These are phyloP conservation scores for Archips crataeganus DNA, from an alignment of 2,888 invertebrate genomes.

Conservation along the genomic window DNA sequence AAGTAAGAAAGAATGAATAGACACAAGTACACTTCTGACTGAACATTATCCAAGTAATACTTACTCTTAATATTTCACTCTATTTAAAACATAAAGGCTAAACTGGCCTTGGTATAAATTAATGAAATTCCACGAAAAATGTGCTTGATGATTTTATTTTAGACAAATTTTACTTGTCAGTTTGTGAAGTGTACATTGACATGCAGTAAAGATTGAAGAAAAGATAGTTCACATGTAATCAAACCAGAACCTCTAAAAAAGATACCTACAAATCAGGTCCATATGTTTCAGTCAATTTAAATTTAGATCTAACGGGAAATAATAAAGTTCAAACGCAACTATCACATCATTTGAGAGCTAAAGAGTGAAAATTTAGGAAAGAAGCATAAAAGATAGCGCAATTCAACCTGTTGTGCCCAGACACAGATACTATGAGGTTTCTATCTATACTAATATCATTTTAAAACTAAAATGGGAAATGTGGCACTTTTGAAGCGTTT, in stretches of 20 bases:
- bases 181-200: too few relatives aligned
- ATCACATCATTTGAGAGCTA: constrained; percentile 1
- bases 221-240: not conserved
- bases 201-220: not conserved
- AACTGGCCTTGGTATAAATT: too few relatives aligned
- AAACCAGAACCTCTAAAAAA: not conserved
- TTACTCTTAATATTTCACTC: too few relatives aligned
- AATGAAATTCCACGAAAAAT: too few relatives aligned
- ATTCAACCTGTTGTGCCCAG: not conserved
- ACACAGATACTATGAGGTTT: not conserved
- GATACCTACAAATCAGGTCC: not conserved
- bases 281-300: not conserved
- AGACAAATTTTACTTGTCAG: too few relatives aligned
- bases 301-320: not conserved
- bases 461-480: constrained; percentile 18
- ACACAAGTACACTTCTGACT: too few relatives aligned
- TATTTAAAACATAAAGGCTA: too few relatives aligned
- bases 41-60: too few relatives aligned
- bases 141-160: too few relatives aligned
- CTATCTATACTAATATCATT: constrained; percentile 9
- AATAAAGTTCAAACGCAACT: not conserved
- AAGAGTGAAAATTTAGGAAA: not conserved
- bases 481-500: constrained; percentile 43
- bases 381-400: not conserved
- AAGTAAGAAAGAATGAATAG: too few relatives aligned